Base-by-base conservation (phyloP, 2,888 invertebrate species). In the Diarsia dahlii region DNA sequence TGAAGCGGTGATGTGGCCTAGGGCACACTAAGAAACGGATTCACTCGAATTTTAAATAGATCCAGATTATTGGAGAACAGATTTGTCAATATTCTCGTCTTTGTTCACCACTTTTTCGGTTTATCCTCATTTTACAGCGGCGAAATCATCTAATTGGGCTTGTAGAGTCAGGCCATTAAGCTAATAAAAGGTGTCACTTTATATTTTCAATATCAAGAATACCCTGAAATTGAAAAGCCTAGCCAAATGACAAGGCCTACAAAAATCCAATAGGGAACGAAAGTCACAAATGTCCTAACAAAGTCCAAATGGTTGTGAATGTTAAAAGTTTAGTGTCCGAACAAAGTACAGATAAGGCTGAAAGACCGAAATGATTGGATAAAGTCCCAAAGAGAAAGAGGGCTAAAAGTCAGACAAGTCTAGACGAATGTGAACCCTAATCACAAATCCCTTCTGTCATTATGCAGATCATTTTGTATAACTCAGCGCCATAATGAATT, bases 381-480 rank as follows among this genome's bases (percentile, higher is more conserved):
- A 52, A 20, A 0, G 20, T 52, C 9, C 52, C 4, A 20, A 52
- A 54, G 9, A 20, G 9, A 10, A 52, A n/a, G 1, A 23, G 13
- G 1, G 4, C 5, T 23, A 0, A 23, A 56, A 56, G 6, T 23
- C 56, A 23, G 23, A 5, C 15, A 58, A 6, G 56, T 58, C 13
- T 2, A 28, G 56, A 58, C 6, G 56, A 2, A 58, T 28, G 56
- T 58, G 2, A 8, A 28, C 56, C 23, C 56, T 58, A 58, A 58
- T 28, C 15, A 3, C 18, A 63, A 50, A 20, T 50, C 20, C 34
- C 20, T 71, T 54, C n/a, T n/a, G n/a, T n/a, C 13, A 23, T 13
- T 39, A 18, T 60, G 71, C 13, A 23, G 45, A 65, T 65, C 34
- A 78, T 20, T 50, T 69, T 50, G 50, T 63, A 48, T 39, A 65